Conservation (phyloP, 2,113 vertebrate species). For the Trogon surrucura region DNA sequence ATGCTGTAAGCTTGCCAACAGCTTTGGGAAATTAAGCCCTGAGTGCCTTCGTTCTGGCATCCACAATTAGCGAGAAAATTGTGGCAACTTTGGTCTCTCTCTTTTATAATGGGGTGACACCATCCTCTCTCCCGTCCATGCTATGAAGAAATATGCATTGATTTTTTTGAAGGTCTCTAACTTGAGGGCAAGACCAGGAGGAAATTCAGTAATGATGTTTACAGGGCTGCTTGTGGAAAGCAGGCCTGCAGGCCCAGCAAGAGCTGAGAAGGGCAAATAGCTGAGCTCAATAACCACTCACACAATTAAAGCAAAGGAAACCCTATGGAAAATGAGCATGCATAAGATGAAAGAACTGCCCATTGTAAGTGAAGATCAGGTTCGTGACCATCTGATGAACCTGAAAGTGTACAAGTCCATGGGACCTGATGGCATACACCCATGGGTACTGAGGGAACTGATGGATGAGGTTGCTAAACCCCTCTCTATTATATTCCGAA, state of each 20-base stretch:
- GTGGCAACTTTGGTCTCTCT: not conserved
- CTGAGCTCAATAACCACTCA: not conserved
- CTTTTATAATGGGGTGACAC: not conserved
- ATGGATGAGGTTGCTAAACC: too few relatives aligned
- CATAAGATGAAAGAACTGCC: too few relatives aligned
- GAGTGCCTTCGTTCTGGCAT: not conserved
- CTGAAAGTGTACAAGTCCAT: too few relatives aligned
- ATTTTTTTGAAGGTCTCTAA: not conserved
- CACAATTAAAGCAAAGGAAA: not conserved
- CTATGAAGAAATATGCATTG: not conserved
- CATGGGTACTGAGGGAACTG: too few relatives aligned
- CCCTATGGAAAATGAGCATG: not conserved
- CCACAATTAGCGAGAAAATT: not conserved
- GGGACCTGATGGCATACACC: too few relatives aligned
- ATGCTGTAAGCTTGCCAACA: not conserved
- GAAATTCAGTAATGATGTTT: constrained; percentile 9
- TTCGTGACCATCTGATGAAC: too few relatives aligned
- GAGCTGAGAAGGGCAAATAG: not conserved
- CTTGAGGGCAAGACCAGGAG: not conserved
- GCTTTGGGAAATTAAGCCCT: not conserved
- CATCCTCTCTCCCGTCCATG: not conserved
- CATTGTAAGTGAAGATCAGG: too few relatives aligned
- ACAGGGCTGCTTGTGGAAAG: not conserved
- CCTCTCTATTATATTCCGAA: too few relatives aligned
- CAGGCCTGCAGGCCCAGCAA: not conserved